Evolutionary conservation across 2,113 vertebrate species (phyloP), one percentile per base, ranked within the genome.

Genomic region (Semicossyphus pulcher): DNA sequence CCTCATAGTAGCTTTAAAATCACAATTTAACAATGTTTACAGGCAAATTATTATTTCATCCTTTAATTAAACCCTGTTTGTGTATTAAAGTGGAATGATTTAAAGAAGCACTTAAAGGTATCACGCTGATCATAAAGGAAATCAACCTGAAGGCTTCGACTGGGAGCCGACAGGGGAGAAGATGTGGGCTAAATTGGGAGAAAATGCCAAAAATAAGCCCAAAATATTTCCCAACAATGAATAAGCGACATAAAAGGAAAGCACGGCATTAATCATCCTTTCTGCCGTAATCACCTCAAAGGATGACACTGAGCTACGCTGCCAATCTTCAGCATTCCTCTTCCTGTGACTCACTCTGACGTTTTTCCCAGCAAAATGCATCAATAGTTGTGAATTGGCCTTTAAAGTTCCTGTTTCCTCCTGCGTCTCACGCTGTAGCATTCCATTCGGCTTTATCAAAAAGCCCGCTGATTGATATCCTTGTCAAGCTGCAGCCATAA

Each of bases 401-500:
- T 66, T 34, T 52, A n/a, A 53, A 66, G n/a, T 79, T 68, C 42
- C 32, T 21, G 26, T 37, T 74, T 41, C 44, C 44, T 44, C 18
- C 49, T 36, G 31, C 62, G 15, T 51, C 25, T 64, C 59, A 54
- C 28, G 42, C 20, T 36, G 2, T 45, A 67, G 9, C 25, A 79
- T 56, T 72, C 26, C 11, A 51, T 67, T 74, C 48, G 15, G 25
- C 54, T 70, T 76, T 62, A 66, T 82, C 81, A 86, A 81, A 70
- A 70, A 81, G 62, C 63, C 70, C 2, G 18, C 63, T 85, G 66
- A 86, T 45, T 62, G 60, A 86, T 70, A 73, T 51, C 65, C 53
- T 37, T 76, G 67, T 82, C 80, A 84, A 57, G 52, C 63, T 49
- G 66, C 58, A 61, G 71, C 62, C 56, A 76, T 79, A 74, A 83